phyloP scores from a whole-genome alignment of 2,797 vertebrate genomes.

The Alauda arvensis region DNA sequence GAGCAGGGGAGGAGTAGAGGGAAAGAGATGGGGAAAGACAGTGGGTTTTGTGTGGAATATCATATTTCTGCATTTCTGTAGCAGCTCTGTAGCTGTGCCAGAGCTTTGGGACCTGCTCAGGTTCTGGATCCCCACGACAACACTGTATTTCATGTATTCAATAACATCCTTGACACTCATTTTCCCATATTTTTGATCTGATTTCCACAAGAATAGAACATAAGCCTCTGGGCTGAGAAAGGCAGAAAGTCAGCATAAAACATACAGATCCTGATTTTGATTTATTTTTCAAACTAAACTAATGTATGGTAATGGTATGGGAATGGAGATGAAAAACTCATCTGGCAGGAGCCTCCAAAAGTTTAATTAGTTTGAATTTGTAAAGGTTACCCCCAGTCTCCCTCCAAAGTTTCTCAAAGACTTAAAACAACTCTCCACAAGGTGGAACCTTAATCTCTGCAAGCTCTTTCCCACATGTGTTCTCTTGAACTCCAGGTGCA shows the following conservation, averaged over 20 bases:
- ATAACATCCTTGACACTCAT: accelerated
- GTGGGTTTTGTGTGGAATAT: neutral
- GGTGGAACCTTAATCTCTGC: neutral
- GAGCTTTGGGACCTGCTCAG: neutral
- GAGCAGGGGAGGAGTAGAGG: accelerated
- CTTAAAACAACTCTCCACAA: accelerated
- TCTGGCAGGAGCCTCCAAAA: neutral
- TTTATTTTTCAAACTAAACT: neutral
- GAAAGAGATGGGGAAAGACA: neutral
- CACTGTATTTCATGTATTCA: neutral
- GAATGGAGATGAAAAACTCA: accelerated
- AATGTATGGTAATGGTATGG: too few species aligned
- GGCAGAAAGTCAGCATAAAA: neutral
- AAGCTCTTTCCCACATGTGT: accelerated
- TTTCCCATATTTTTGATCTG: neutral
- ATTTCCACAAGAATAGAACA: neutral
- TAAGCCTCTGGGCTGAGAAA: neutral
- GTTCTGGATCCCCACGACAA: neutral
- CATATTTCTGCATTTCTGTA: neutral
- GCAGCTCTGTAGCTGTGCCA: neutral
- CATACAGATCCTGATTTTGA: neutral
- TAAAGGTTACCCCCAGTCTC: neutral
- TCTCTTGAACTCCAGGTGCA: neutral
- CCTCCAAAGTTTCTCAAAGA: neutral
- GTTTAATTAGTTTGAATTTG: neutral